Conservation (phyloP, 2,797 vertebrate genomes). For the Lutjanus argentimaculatus region DNA sequence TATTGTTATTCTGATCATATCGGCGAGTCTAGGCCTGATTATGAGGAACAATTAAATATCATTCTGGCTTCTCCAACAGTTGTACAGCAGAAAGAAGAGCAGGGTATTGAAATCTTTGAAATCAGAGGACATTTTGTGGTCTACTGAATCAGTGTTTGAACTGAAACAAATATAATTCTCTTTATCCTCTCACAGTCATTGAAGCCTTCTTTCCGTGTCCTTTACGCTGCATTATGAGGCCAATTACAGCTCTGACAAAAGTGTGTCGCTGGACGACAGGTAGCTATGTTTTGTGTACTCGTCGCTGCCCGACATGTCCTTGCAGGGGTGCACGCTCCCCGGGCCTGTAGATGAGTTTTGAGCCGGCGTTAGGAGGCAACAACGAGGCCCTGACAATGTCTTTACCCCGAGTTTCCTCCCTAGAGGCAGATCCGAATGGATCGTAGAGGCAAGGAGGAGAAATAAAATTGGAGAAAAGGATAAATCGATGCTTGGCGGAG, state of each 20-base stretch:
- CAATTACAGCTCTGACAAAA: conserved; percentile 58
- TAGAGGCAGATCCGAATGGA: conserved; percentile 85
- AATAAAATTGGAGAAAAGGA: conserved; percentile 89
- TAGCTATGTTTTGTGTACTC: conserved; percentile 43
- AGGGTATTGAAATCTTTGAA: conserved; percentile 41
- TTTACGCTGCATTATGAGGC: conserved; percentile 59
- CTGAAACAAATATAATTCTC: conserved; percentile 53
- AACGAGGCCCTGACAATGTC: conserved; percentile 67
- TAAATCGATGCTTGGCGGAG: conserved; percentile 87
- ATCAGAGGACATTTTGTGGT: conserved; percentile 46
- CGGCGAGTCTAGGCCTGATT: conserved; percentile 64
- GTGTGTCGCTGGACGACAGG: conserved; percentile 50
- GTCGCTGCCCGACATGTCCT: conserved; percentile 62
- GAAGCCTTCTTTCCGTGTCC: conserved; percentile 41
- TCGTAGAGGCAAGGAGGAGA: conserved; percentile 82
- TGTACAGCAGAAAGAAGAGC: conserved; percentile 42
- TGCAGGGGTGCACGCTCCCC: conserved; percentile 58
- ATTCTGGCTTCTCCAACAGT: conserved; percentile 49
- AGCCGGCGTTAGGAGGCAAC: conserved; percentile 70
- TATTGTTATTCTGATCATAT: conserved; percentile 79
- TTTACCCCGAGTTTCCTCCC: conserved; percentile 81
- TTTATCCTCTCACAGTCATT: conserved; percentile 28
- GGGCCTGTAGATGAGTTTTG: conserved; percentile 72
- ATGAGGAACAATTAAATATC: conserved; percentile 71
- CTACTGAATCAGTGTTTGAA: conserved; percentile 44